Percentiles rank a stretch among this genome's conserved stretches.
Evolutionary conservation across 2,113 vertebrate species (phyloP).

Genomic region (Boleophthalmus pectinirostris): DNA sequence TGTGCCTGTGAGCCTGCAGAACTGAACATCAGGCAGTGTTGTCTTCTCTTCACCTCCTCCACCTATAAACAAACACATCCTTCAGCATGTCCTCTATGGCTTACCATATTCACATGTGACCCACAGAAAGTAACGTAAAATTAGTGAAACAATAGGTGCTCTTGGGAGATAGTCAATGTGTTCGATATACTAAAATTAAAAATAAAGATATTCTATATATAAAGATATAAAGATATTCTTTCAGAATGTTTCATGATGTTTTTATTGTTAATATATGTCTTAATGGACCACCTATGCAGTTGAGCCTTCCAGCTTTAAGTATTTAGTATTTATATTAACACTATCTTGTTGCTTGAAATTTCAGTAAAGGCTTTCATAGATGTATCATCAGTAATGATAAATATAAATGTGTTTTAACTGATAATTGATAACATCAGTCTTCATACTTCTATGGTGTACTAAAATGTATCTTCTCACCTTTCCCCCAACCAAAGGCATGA

Average conservation of each 20-base stretch:
- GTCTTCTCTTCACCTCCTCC: constrained; percentile 90
- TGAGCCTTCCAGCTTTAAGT: neutral
- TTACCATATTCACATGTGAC: neutral
- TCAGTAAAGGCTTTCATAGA: neutral
- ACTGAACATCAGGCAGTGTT: constrained; percentile 89
- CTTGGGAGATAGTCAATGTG: no score
- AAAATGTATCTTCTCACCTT: constrained; percentile 81
- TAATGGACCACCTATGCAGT: neutral
- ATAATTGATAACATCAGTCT: neutral
- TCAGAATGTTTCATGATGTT: neutral
- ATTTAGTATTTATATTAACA: neutral
- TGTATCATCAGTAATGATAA: neutral
- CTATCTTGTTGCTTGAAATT: neutral
- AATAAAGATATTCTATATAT: no score
- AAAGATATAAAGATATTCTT: neutral
- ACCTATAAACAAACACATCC: constrained; percentile 71
- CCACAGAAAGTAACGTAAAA: neutral
- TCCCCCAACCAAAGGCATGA: constrained; percentile 92
- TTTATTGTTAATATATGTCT: neutral
- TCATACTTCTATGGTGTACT: no score
- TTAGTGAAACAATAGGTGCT: neutral
- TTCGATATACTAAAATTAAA: neutral
- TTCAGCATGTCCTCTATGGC: neutral
- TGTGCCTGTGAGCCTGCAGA: constrained; percentile 91
- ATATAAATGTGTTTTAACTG: neutral